A percentile compares a stretch with the other conserved stretches of the same genome.
phyloP scores from a whole-genome alignment of 2,888 invertebrate species.

The Chrysina gloriosa region DNA sequence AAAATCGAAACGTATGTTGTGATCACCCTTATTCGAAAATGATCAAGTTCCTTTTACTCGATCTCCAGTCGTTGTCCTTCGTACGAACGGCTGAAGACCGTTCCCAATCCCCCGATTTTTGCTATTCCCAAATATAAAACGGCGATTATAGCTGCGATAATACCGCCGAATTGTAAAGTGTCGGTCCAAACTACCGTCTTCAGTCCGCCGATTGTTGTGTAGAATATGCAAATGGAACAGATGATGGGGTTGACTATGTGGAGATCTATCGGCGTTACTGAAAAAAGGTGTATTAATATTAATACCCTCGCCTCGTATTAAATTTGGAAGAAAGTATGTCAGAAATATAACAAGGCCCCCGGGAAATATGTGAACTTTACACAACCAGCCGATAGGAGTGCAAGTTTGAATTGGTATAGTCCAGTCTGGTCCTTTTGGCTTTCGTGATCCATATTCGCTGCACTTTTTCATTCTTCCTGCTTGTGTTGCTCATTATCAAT shows the following conservation, averaged over 20 bases:
- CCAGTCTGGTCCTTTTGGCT: too few species aligned
- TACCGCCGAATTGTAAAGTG: constrained; percentile 69
- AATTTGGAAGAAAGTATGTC: too few species aligned
- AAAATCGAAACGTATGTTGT: constrained; percentile 42
- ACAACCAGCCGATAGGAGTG: too few species aligned
- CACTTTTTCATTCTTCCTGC: too few species aligned
- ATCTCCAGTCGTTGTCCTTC: constrained; percentile 71
- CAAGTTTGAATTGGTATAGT: too few species aligned
- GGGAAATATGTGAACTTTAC: too few species aligned
- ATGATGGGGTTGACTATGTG: constrained; percentile 74
- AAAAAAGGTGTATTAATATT: constrained; percentile 53
- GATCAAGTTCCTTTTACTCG: constrained; percentile 31
- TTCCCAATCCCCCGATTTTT: constrained; percentile 67
- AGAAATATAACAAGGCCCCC: too few species aligned
- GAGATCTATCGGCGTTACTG: constrained; percentile 70
- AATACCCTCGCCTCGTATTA: too few species aligned
- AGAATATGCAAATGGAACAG: constrained; percentile 77
- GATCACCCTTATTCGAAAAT: background rate
- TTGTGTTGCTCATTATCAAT: background rate
- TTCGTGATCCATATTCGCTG: too few species aligned
- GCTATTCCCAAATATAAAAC: constrained; percentile 69
- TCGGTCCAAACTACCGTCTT: constrained; percentile 74
- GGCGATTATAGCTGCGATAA: constrained; percentile 66
- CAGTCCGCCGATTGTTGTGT: constrained; percentile 76
- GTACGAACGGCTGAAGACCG: constrained; percentile 70